These are phyloP conservation scores for Pogonocherus hispidulus DNA, from an alignment of 2,888 invertebrate species.

Conservation along the genomic window DNA sequence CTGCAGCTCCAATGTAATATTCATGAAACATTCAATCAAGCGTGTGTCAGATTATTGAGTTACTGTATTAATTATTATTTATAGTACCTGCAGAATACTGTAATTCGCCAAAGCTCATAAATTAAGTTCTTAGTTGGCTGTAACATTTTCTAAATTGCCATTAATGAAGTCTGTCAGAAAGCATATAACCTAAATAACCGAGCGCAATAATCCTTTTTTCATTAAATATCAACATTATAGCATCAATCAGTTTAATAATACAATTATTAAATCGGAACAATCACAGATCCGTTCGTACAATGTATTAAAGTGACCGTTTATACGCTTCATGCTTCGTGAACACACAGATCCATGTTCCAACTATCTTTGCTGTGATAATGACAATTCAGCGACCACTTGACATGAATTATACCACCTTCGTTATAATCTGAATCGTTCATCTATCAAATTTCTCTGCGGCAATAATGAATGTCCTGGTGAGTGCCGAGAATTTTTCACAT, in stretches of 20 bases:
- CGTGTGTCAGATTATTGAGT: not conserved
- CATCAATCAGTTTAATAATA: conserved; percentile 32
- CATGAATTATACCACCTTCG: conserved; percentile 21
- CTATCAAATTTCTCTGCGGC: not conserved
- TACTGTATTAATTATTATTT: not conserved
- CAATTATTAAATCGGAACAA: conserved; percentile 38
- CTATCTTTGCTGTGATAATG: conserved; percentile 41
- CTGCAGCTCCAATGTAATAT: not conserved
- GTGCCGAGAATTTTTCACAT: not conserved
- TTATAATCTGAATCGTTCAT: conserved; percentile 23
- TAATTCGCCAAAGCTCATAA: not conserved
- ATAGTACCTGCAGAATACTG: not conserved
- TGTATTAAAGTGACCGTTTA: conserved; percentile 40
- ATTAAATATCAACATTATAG: conserved; percentile 21
- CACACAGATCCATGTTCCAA: conserved; percentile 34
- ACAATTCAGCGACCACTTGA: conserved; percentile 38
- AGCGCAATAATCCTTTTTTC: not conserved
- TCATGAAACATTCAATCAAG: not conserved
- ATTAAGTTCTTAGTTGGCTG: not conserved
- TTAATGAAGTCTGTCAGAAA: conserved; percentile 17
- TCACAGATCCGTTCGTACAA: conserved; percentile 30
- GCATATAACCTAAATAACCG: conserved; percentile 20
- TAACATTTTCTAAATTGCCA: conserved; percentile 7
- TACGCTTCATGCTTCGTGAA: conserved; percentile 43
- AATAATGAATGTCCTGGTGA: not conserved